A percentile compares a stretch with the other conserved stretches of the same genome.
phyloP scores from a whole-genome alignment of 1,140 invertebrate genomes.

The Amphibalanus amphitrite region DNA sequence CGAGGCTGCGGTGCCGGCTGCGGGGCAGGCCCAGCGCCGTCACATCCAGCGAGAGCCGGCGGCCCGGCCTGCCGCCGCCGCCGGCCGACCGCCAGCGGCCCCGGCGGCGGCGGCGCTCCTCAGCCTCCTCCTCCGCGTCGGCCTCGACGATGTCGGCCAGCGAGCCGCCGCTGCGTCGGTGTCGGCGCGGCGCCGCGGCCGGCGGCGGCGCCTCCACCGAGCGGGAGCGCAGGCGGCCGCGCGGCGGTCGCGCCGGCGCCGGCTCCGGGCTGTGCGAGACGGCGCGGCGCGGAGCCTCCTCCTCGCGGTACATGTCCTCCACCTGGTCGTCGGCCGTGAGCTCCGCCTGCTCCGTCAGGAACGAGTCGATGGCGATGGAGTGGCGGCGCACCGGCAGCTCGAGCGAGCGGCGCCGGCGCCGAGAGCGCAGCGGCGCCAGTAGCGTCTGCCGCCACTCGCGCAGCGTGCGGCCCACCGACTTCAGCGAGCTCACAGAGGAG shows the following conservation, averaged over 20 bases:
- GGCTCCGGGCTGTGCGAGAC: too few relatives aligned
- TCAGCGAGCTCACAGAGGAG: not conserved
- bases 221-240: not conserved
- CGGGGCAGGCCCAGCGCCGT: not conserved
- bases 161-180: not conserved
- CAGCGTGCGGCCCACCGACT: not conserved
- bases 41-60: not conserved
- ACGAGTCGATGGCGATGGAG: not conserved
- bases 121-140: not conserved
- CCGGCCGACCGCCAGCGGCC: too few relatives aligned
- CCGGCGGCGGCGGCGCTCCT: not conserved
- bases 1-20: not conserved
- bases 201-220: not conserved
- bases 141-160: not conserved
- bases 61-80: too few relatives aligned
- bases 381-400: not conserved
- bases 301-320: not conserved
- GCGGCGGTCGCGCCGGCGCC: too few relatives aligned
- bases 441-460: not conserved
- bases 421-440: not conserved
- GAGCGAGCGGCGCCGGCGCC: not conserved
- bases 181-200: too few relatives aligned
- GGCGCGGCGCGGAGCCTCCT: not conserved
- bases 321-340: not conserved
- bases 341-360: not conserved